Base-by-base conservation (phyloP, 1,140 invertebrate genomes). In the Dreissena rostriformis region DNA sequence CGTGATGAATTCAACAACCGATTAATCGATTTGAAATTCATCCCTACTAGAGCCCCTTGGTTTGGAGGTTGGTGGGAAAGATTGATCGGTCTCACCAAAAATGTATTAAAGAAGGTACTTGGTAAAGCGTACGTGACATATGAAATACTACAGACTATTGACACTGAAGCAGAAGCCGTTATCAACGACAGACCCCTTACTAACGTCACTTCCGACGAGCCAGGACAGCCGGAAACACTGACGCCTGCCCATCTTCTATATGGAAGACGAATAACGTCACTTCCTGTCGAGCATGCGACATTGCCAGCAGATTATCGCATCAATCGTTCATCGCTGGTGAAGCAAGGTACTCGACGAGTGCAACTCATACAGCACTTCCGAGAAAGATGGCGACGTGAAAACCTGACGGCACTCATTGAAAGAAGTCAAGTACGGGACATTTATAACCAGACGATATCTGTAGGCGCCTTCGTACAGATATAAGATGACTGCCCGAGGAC, bases 1-100 rank as follows among this genome's bases (percentile, higher is more conserved):
- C 24, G 51, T 24, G 28, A 29, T 19, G 55, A 68, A 12, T 39
- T 65, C 19, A 82, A 4, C 10, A 74, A 66, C 26, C 26, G 19
- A n/a, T 6, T 1, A 61, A 65, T 29, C 0, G 19, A 63, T 5
- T 81, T 52, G 78, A 6, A 24, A 8, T 76, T 57, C 63, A 84
- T 82, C 63, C 29, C 7, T 52, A 65, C 90, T 10, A 82, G 85
- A 29, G 89, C 93, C 8, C 86, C 93, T 19, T 94, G 93, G 93
- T 93, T 92, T 89, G 93, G 93, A 39, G 94, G 94, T 26, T 91
- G 88, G n/a, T 93, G 88, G 82, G 92, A 94, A 77, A 66, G 94
- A 11, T 53, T 95, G n/a, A 88, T 94, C 15, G 79, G 85, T 39
- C 22, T 87, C 6, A 66, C 22, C 90, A 92, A 85, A 61, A 85